Evolutionary conservation across 2,113 vertebrate species (phyloP).

Genomic region (Myocastor coypus): DNA sequence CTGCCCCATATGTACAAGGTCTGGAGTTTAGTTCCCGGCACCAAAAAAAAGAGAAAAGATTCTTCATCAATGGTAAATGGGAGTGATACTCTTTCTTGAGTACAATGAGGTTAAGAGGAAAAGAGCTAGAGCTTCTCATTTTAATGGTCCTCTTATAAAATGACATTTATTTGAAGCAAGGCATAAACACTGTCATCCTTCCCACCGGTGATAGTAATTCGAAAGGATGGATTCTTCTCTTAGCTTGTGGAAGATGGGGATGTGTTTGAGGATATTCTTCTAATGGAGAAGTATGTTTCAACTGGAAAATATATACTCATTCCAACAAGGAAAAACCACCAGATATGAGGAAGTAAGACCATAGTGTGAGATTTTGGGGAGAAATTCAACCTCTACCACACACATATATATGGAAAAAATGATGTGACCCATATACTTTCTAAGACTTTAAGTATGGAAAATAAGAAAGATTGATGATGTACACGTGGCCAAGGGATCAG

Average conservation of each 20-base stretch:
- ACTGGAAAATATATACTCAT: background rate
- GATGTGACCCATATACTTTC: constrained; percentile 10
- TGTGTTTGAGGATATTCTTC: background rate
- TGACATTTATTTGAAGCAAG: background rate
- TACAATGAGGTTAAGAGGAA: constrained; percentile 2
- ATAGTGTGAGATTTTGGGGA: background rate
- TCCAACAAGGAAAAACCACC: constrained; percentile 3
- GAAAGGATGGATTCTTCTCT: background rate
- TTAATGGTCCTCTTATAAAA: background rate
- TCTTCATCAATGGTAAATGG: background rate
- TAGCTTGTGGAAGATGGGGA: background rate
- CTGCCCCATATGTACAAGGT: too few species aligned
- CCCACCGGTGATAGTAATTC: background rate
- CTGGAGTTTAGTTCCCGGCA: too few species aligned
- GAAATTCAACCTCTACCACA: constrained; percentile 3
- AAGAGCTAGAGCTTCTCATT: background rate
- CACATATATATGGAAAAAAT: constrained; percentile 61
- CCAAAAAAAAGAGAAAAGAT: too few species aligned
- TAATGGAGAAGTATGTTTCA: constrained; percentile 1
- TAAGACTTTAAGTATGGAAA: constrained; percentile 58
- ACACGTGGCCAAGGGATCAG: constrained; percentile 43
- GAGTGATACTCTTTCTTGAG: constrained; percentile 18
- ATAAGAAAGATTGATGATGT: constrained; percentile 55
- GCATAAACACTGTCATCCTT: background rate
- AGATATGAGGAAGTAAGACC: constrained; percentile 1